Evolutionary conservation across 2,113 vertebrate genomes (phyloP), one percentile per base, ranked within the genome.

Genomic region (Motacilla tschutschensis): DNA sequence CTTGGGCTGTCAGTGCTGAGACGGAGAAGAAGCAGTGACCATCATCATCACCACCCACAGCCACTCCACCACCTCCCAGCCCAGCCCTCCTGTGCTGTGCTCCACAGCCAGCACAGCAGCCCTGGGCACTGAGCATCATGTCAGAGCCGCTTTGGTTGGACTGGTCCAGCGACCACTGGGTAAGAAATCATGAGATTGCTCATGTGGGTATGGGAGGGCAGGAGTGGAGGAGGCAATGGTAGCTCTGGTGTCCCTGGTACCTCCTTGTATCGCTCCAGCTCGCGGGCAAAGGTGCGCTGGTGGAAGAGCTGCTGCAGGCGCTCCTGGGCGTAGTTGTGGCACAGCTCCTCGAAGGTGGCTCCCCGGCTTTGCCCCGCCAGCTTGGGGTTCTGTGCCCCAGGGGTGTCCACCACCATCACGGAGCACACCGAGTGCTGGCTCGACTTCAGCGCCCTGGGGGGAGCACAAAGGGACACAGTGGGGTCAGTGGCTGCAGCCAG

Each of bases 271-370:
- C 98, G 91, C 64, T 99, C 99, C 93, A 99, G 93, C 96, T 99
- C 99, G 31, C 97, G 98, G 43, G 98, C 94, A 6, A 98, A 99
- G 43, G 98, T 98, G 66, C 98, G 97, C 79, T 99, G 98, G 3
- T 99, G 98, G 95, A 99, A 99, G 24, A 99, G 97, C 5, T 96
- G 97, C 97, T 99, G 99, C 89, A 99, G 97, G 62, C 99, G 97
- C 92, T 99, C 99, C 96, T 99, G 99, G 43, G 98, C 94, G 2
- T 99, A 99, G 97, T 99, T 99, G 91, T 99, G 99, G 94, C 99
- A 99, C 46, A 99, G 98, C 93, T 99, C 99, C 92, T 99, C 99
- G 2, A 99, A 99, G 43, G 98, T 99, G 94, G 98, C 98, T 3
- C 98, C 98, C 0, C 98, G 97, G 62, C 97, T 96, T 10, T 98